Conservation (phyloP, 2,113 vertebrate genomes). For the Corythornis vintsioides region DNA sequence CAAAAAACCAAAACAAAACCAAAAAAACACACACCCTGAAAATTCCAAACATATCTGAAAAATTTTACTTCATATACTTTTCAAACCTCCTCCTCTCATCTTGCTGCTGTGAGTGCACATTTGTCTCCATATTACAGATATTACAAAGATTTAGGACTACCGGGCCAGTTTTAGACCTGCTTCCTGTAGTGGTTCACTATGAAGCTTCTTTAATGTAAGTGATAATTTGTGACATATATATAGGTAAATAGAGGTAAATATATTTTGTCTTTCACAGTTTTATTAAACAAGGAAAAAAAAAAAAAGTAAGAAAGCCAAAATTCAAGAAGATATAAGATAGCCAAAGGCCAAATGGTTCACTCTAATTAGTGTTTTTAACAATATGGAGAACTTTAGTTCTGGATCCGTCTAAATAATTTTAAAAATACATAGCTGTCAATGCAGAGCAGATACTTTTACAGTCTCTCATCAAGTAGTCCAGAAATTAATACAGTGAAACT, state of each 20-base stretch:
- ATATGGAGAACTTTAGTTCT: neutral
- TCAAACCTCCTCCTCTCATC: neutral
- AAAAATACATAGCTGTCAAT: neutral
- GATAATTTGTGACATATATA: neutral
- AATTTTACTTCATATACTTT: neutral
- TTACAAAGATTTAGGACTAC: neutral
- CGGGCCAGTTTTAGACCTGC: neutral
- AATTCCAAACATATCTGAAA: neutral
- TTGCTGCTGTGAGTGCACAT: neutral
- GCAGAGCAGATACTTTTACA: neutral
- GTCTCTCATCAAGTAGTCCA: neutral
- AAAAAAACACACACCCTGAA: neutral
- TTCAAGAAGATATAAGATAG: neutral
- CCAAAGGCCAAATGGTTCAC: neutral
- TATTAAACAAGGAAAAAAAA: neutral
- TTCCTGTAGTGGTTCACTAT: neutral
- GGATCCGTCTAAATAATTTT: neutral
- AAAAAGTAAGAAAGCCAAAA: neutral
- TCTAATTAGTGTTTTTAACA: neutral
- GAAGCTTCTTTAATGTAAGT: neutral
- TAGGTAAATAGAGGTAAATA: neutral
- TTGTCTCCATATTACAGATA: neutral
- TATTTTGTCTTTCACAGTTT: neutral
- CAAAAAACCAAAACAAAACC: neutral
- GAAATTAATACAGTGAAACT: neutral